Evolutionary conservation across 2,888 invertebrate species (phyloP).

Genomic region (Microplitis manilae): DNA sequence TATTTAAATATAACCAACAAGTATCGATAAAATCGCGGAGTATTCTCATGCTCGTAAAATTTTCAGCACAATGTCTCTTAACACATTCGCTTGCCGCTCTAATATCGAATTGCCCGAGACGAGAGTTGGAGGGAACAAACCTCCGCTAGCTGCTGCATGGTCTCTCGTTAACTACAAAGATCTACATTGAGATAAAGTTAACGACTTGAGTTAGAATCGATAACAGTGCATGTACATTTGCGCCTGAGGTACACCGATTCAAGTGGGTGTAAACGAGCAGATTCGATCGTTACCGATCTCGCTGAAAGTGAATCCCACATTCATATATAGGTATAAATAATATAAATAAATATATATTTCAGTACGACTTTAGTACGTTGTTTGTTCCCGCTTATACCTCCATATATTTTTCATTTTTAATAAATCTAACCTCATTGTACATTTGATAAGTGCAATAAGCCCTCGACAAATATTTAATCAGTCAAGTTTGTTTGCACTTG

Average conservation of each 20-base stretch:
- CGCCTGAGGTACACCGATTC: slow-evolving; percentile 40
- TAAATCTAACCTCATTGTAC: neutral
- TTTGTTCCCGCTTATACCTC: too few species aligned
- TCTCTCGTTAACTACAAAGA: slow-evolving; percentile 43
- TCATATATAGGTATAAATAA: neutral
- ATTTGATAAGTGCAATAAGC: neutral
- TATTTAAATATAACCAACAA: slow-evolving; percentile 38
- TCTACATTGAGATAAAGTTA: slow-evolving; percentile 48
- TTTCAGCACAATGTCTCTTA: slow-evolving; percentile 34
- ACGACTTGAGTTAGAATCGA: slow-evolving; percentile 47
- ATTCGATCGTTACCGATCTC: slow-evolving; percentile 35
- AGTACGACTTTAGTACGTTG: too few species aligned
- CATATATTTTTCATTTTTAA: too few species aligned
- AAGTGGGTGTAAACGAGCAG: slow-evolving; percentile 45
- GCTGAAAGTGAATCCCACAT: slow-evolving; percentile 35
- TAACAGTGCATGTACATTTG: slow-evolving; percentile 40
- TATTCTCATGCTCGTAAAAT: slow-evolving; percentile 39
- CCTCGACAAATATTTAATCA: neutral
- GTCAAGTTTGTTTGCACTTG: neutral
- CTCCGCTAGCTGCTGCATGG: slow-evolving; percentile 30
- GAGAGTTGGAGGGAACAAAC: neutral
- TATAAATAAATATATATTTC: too few species aligned
- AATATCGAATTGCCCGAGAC: slow-evolving; percentile 5
- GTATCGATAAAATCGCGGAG: slow-evolving; percentile 37
- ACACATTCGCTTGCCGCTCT: slow-evolving; percentile 7